These are phyloP conservation scores for Phlogophora meticulosa DNA, from an alignment of 2,888 invertebrate genomes.

Conservation along the genomic window DNA sequence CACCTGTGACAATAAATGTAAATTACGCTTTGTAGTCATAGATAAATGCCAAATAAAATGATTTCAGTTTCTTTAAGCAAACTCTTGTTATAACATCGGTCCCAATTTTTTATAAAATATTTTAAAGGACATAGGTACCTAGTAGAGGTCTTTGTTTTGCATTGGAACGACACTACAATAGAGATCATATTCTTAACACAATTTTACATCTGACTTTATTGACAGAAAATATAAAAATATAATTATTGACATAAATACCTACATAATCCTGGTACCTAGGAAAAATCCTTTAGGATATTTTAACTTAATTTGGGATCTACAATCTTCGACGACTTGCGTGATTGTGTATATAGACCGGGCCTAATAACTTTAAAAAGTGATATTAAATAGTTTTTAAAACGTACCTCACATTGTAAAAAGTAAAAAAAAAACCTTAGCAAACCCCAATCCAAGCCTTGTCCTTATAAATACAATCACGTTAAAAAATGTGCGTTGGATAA, in stretches of 20 bases:
- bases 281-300: slow-evolving; percentile 43
- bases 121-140: slow-evolving; percentile 46
- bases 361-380: slow-evolving; percentile 48
- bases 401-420: slow-evolving; percentile 29
- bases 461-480: slow-evolving; percentile 53
- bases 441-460: slow-evolving; percentile 8
- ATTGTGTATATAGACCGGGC: slow-evolving; percentile 54
- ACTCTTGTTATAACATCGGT: slow-evolving; percentile 23
- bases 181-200: background rate
- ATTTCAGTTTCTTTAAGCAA: slow-evolving; percentile 63
- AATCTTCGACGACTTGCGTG: slow-evolving; percentile 30
- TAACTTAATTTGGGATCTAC: slow-evolving; percentile 15
- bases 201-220: background rate
- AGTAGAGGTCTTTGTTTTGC: background rate
- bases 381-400: slow-evolving; percentile 37
- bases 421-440: slow-evolving; percentile 4
- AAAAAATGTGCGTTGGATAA: slow-evolving; percentile 7
- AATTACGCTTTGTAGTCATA: slow-evolving; percentile 89
- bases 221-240: too few relatives aligned
- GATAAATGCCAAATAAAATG: slow-evolving; percentile 83
- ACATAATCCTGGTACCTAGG: background rate
- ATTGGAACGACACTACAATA: background rate
- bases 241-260: too few relatives aligned
- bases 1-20: slow-evolving; percentile 91
- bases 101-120: slow-evolving; percentile 34